Evolutionary conservation across 2,888 invertebrate genomes (phyloP).

Genomic region (Epicampocera succincta): DNA sequence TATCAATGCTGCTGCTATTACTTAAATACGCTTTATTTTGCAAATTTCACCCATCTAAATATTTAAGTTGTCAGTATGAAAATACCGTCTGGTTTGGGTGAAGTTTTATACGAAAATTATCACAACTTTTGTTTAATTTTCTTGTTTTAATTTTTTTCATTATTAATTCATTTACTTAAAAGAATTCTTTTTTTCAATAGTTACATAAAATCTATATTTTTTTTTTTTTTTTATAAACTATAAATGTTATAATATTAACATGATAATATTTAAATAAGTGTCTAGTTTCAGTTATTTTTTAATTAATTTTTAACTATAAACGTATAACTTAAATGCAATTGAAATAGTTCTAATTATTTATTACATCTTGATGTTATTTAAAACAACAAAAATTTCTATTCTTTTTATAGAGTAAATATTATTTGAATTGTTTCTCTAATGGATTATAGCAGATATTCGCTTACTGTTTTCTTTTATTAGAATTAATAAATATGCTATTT

Average conservation of each 20-base stretch:
- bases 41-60: too few species aligned
- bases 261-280: constrained; percentile 63
- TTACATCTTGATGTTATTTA: constrained; percentile 39
- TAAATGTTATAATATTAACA: constrained; percentile 61
- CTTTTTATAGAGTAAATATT: constrained; percentile 24
- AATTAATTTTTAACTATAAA: constrained; percentile 54
- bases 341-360: constrained; percentile 58
- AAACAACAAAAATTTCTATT: constrained; percentile 56
- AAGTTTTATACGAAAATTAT: too few species aligned
- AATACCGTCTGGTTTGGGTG: too few species aligned
- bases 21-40: too few species aligned
- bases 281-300: constrained; percentile 43
- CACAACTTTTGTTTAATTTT: constrained; percentile 2
- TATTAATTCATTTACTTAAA: constrained; percentile 51
- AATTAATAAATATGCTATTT: constrained; percentile 72
- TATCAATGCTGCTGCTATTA: too few species aligned
- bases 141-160: constrained; percentile 44
- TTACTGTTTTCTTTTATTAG: constrained; percentile 13
- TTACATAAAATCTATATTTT: constrained; percentile 61
- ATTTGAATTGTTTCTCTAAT: constrained; percentile 31
- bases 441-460: constrained; percentile 39
- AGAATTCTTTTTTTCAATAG: constrained; percentile 43
- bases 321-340: constrained; percentile 51
- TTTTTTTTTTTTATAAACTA: constrained; percentile 52
- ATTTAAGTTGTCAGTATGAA: too few species aligned